phyloP scores from a whole-genome alignment of 2,888 invertebrate genomes.

The Lithophane socia region DNA sequence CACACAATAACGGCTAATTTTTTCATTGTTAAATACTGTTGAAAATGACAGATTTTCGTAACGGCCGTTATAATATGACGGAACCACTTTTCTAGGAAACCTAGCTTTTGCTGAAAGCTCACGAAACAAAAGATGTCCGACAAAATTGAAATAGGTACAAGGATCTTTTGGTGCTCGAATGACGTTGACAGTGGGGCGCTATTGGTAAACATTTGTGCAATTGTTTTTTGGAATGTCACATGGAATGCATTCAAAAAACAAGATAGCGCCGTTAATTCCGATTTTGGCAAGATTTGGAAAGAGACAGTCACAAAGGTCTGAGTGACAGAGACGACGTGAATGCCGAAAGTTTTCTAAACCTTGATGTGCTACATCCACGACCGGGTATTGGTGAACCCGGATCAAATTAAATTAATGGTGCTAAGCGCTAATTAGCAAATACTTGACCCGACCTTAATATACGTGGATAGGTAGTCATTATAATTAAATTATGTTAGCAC shows the following conservation, averaged over 20 bases:
- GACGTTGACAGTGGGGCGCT: not conserved
- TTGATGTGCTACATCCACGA: not conserved
- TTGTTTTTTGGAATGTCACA: not conserved
- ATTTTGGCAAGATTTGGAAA: not conserved
- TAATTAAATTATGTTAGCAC: constrained; percentile 21
- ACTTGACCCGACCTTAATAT: not conserved
- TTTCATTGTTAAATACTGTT: not conserved
- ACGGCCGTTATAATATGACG: too few species aligned
- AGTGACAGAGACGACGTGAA: not conserved
- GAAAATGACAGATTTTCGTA: not conserved
- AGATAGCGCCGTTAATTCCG: not conserved
- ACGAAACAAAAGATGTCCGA: not conserved
- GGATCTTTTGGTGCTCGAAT: not conserved
- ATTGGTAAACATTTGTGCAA: not conserved
- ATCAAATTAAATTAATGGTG: constrained; percentile 14
- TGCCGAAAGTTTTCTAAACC: not conserved
- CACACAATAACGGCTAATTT: too few species aligned
- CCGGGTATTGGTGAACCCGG: not conserved
- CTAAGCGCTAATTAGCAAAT: constrained; percentile 23
- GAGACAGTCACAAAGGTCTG: not conserved
- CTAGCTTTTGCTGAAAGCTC: not conserved
- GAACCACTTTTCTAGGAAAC: not conserved
- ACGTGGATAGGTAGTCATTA: constrained; percentile 8
- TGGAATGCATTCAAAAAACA: not conserved
- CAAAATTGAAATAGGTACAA: not conserved